Evolutionary conservation across 2,888 invertebrate species (phyloP), one percentile per base, ranked within the genome.

Genomic region (Rhamphomyia laevipes): DNA sequence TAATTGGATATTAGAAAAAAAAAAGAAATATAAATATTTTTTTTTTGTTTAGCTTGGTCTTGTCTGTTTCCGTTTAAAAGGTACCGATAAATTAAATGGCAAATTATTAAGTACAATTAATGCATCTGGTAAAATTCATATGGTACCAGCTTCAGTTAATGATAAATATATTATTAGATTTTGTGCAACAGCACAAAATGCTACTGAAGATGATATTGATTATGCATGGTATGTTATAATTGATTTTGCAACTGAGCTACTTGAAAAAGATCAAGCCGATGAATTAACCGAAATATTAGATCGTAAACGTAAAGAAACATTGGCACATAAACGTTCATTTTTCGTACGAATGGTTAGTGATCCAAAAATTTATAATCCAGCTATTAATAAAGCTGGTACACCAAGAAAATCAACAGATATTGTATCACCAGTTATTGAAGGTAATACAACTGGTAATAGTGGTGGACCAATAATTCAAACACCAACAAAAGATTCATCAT

Each of bases 341-440:
- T 93, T 95, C 72, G 95, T 95, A 50, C 86, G 95, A 45, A 95
- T 95, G 95, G 94, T 93, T 55, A 90, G 90, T 68, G 95, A 95
- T 75, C 94, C 95, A 3, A 95, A 94, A 72, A 87, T 95, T 62
- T 92, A 92, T 75, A 91, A 92, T 73, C 91, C 92, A 31, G 87
- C 88, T 52, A 91, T 92, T 62, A 84, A 82, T 65, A 84, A 84
- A 70, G 78, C 82, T 1, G 76, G 83, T 45, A 79, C 84, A 45
- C 77, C 81, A 2, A 64, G 69, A 51, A 48, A 68, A 27, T 71
- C 71, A 9, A 51, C 64, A 48, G 70, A 71, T 51, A 56, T 65
- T 48, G 57, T 61, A 16, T 65, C 70, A 31, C 70, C 71, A n/a
- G 64, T 65, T 18, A 52, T 63, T 12, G 62, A 56, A 47, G 59